These are phyloP conservation scores for Helleia helle DNA, from an alignment of 2,888 invertebrate species.

Conservation along the genomic window DNA sequence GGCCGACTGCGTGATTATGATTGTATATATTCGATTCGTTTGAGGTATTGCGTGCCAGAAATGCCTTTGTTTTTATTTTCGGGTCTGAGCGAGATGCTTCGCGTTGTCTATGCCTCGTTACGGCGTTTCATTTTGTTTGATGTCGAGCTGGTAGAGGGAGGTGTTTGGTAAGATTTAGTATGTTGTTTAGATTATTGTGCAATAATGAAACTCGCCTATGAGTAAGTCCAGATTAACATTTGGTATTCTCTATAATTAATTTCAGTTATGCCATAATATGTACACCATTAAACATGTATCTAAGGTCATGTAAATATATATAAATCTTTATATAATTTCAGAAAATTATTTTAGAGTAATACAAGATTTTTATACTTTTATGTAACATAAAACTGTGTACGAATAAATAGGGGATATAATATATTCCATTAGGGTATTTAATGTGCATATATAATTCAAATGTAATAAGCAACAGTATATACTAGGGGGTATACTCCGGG, in stretches of 20 bases:
- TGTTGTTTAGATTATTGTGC: slow-evolving; percentile 18
- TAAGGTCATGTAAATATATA: too few relatives aligned
- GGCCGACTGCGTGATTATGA: slow-evolving; percentile 42
- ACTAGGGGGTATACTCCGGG: slow-evolving; percentile 50
- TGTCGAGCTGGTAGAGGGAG: too few relatives aligned
- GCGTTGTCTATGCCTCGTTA: slow-evolving; percentile 35
- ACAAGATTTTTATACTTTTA: too few relatives aligned
- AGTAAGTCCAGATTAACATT: too few relatives aligned
- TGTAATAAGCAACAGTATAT: slow-evolving; percentile 43
- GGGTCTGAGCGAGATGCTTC: slow-evolving; percentile 38
- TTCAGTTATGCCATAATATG: too few relatives aligned
- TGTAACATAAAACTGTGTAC: too few relatives aligned
- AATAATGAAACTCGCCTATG: too few relatives aligned
- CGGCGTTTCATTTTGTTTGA: slow-evolving; percentile 22
- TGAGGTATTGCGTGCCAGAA: slow-evolving; percentile 46
- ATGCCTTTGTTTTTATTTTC: slow-evolving; percentile 46
- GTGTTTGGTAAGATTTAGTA: too few relatives aligned
- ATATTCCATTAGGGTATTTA: slow-evolving; percentile 31
- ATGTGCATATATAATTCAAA: slow-evolving; percentile 49
- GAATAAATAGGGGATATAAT: slow-evolving; percentile 26
- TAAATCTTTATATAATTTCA: too few relatives aligned
- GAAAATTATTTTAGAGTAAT: too few relatives aligned
- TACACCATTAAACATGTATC: too few relatives aligned
- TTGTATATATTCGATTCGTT: slow-evolving; percentile 38
- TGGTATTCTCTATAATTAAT: too few relatives aligned